Base-by-base conservation (phyloP, 2,113 vertebrate species). In the Melanostigma gelatinosum region DNA sequence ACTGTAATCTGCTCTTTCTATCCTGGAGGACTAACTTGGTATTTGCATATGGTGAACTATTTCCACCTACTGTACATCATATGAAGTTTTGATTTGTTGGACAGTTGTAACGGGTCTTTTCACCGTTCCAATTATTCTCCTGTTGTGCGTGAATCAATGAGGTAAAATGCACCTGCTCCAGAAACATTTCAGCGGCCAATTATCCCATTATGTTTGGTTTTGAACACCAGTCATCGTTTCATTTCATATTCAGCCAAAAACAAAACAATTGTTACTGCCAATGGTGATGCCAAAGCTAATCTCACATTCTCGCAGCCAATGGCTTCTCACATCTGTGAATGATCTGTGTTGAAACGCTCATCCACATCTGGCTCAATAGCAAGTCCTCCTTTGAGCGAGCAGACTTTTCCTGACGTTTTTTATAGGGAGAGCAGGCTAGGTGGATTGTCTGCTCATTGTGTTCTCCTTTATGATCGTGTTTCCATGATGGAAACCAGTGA, bases 341-440 rank as follows among this genome's bases (percentile, higher is more conserved):
- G 36, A 44, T 64, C 78, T 77, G 73, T 79, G 32, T 69, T 77
- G 60, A 57, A 74, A 58, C 60, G 42, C 32, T 74, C 50, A 65
- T 79, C 58, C 74, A 87, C 90, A 92, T 93, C 83, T 88, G 83
- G 84, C 74, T 15, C 36, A 46, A 62, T 18, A 48, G 52, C 27
- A 73, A 67, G 55, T 63, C 77, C 67, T 61, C 79, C 52, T 81
- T 52, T 63, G 68, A 85, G 54, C 84, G 83, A 88, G 80, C 84
- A 73, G 70, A 80, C 72, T 87, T 91, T 92, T 91, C 87, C 86
- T 85, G 60, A 85, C 22, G 0, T 77, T 85, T 85, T 85, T 83
- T 81, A 87, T 79, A 70, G 75, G 60, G 22, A 58, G 57, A 78
- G 72, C 88, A 84, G 29, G 40, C 80, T 27, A 74, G 79, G 83